Evolutionary conservation across 2,888 invertebrate species (phyloP).

Genomic region (Yponomeuta evonymella): DNA sequence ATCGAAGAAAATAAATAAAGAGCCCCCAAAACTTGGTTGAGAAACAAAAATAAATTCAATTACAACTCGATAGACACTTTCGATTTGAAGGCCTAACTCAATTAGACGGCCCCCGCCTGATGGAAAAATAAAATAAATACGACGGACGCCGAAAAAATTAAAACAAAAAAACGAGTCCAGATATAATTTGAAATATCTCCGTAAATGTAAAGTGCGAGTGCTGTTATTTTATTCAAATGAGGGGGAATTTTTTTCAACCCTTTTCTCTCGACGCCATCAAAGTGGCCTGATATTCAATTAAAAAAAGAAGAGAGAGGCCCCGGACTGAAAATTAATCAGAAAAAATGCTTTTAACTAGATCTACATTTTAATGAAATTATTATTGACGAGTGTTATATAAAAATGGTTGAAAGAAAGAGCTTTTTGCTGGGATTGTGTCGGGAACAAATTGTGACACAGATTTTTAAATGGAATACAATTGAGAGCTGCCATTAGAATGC

Average conservation of each 20-base stretch:
- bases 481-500: background rate
- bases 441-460: slow-evolving; percentile 28
- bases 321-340: slow-evolving; percentile 76
- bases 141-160: slow-evolving; percentile 62
- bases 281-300: slow-evolving; percentile 77
- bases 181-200: slow-evolving; percentile 77
- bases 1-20: slow-evolving; percentile 44
- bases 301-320: slow-evolving; percentile 69
- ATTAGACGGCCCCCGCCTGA: slow-evolving; percentile 72
- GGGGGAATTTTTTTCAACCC: slow-evolving; percentile 73
- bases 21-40: slow-evolving; percentile 65
- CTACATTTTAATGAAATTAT: slow-evolving; percentile 77
- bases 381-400: slow-evolving; percentile 74
- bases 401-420: slow-evolving; percentile 36
- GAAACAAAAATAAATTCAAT: slow-evolving; percentile 77
- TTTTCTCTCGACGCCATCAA: slow-evolving; percentile 71
- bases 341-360: slow-evolving; percentile 77
- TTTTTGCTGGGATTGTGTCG: slow-evolving; percentile 58
- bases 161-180: slow-evolving; percentile 70
- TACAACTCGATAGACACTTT: slow-evolving; percentile 75
- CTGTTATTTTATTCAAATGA: slow-evolving; percentile 77
- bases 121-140: slow-evolving; percentile 76
- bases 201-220: slow-evolving; percentile 76
- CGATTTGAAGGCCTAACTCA: slow-evolving; percentile 75
- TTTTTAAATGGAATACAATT: slow-evolving; percentile 1